phyloP scores from a whole-genome alignment of 2,113 vertebrate genomes.

The Myiozetetes cayanensis region DNA sequence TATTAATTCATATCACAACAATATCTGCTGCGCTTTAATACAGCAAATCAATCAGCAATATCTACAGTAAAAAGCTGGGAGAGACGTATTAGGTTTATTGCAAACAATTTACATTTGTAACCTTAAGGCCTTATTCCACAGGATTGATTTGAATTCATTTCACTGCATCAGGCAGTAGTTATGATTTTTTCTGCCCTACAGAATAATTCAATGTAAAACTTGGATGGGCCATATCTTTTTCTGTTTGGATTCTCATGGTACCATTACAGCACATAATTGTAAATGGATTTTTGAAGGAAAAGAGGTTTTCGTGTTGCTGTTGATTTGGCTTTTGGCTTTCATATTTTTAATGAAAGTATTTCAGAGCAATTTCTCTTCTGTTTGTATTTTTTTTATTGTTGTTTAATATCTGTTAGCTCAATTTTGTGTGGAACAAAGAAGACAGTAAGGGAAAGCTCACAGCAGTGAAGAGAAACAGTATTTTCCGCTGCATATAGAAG shows the following conservation, averaged over 20 bases:
- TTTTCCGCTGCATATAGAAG: neutral
- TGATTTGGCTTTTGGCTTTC: neutral
- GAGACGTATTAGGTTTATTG: neutral
- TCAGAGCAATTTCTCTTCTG: neutral
- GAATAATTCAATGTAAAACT: neutral
- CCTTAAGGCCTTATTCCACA: slow-evolving; percentile 13
- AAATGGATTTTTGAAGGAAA: neutral
- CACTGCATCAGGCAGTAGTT: neutral
- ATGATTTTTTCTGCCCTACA: neutral
- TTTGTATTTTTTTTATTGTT: neutral
- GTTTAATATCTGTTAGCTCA: neutral
- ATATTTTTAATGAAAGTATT: neutral
- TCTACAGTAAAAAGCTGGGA: neutral
- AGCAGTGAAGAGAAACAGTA: neutral
- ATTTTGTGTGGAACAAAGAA: neutral
- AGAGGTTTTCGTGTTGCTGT: neutral
- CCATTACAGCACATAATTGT: neutral
- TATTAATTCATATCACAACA: slow-evolving; percentile 33
- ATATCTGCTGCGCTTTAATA: neutral
- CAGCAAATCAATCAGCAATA: neutral
- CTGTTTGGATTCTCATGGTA: neutral
- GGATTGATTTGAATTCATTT: slow-evolving; percentile 32
- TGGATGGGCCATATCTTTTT: neutral
- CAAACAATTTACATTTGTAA: slow-evolving; percentile 40
- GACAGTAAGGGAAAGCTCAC: neutral